Evolutionary conservation across 2,113 vertebrate genomes (phyloP).

Genomic region (Chamaetylas fuelleborni): DNA sequence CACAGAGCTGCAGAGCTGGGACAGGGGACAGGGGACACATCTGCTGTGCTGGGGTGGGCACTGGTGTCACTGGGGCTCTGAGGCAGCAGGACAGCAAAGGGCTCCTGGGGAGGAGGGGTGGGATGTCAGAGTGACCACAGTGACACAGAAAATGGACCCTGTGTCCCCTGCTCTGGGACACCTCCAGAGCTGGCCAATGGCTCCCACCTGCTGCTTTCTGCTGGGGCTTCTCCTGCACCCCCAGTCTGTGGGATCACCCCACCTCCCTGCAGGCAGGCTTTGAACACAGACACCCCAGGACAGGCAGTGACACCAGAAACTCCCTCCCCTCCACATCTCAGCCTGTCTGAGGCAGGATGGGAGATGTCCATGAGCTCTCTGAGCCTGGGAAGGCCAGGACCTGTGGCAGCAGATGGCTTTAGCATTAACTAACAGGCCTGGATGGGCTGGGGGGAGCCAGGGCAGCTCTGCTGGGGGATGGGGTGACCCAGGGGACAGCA

Average conservation of each 20-base stretch:
- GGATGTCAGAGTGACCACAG: neutral
- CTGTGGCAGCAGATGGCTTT: neutral
- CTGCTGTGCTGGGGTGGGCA: neutral
- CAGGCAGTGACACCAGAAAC: rapidly evolving
- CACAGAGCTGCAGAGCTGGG: neutral
- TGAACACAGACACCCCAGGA: neutral
- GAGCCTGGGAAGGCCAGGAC: neutral
- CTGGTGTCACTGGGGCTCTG: neutral
- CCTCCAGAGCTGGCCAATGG: neutral
- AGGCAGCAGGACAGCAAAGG: neutral
- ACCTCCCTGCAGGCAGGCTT: neutral
- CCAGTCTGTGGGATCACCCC: rapidly evolving
- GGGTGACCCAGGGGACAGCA: neutral
- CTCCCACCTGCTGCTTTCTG: neutral
- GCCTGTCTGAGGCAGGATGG: neutral
- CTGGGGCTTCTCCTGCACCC: neutral
- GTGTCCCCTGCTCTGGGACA: neutral
- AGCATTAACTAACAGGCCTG: neutral
- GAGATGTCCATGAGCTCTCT: neutral
- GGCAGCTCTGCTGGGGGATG: rapidly evolving
- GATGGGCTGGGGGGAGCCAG: neutral
- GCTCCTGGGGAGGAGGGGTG: neutral
- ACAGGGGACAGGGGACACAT: neutral
- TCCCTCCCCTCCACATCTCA: neutral
- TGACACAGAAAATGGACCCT: neutral